phyloP scores from a whole-genome alignment of 2,888 invertebrate genomes.

The Diarsia brunnea region DNA sequence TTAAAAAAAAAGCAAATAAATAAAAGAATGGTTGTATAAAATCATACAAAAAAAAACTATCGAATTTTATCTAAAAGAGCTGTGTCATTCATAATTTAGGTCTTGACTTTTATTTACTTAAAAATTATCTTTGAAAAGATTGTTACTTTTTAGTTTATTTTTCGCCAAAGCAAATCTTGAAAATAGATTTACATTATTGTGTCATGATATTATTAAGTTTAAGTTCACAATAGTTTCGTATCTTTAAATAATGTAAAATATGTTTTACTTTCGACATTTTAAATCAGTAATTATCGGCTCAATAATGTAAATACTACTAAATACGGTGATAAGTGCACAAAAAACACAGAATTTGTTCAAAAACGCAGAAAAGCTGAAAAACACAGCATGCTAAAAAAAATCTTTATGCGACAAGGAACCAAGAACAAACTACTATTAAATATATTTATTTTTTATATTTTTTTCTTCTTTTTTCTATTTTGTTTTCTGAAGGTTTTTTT shows the following conservation, averaged over 20 bases:
- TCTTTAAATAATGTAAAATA: not conserved
- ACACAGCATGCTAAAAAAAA: conserved; percentile 41
- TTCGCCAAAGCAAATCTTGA: conserved; percentile 36
- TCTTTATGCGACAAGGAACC: conserved; percentile 69
- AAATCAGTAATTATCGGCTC: not conserved
- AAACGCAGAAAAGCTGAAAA: conserved; percentile 4
- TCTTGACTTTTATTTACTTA: not conserved
- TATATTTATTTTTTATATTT: conserved; percentile 38
- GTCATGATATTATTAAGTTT: not conserved
- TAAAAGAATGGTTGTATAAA: no score
- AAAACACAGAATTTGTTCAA: conserved; percentile 9
- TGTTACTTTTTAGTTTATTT: no score
- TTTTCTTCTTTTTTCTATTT: conserved; percentile 69
- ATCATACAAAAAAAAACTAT: no score
- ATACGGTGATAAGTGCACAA: not conserved
- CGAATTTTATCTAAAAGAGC: no score
- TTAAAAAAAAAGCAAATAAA: no score
- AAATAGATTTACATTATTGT: conserved; percentile 10
- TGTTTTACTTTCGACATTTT: not conserved
- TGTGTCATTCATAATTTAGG: not conserved
- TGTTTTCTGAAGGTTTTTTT: conserved; percentile 76
- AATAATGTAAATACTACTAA: conserved; percentile 16
- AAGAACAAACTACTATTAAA: conserved; percentile 55
- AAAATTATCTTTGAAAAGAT: no score
- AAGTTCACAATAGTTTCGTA: not conserved